Conservation (phyloP, 2,113 vertebrate genomes). For the Thomomys bottae region DNA sequence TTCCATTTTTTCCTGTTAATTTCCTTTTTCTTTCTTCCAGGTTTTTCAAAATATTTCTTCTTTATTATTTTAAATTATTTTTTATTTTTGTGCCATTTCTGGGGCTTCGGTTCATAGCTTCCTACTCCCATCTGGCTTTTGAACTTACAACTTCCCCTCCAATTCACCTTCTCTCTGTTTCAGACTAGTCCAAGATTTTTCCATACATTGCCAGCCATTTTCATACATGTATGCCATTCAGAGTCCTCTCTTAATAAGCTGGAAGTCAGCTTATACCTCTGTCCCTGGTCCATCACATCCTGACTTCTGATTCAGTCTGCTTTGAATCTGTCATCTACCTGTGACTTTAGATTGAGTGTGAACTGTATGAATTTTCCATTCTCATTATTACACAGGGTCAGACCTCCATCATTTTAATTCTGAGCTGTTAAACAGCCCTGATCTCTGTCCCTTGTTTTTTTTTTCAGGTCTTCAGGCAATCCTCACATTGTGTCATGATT, state of each 20-base stretch:
- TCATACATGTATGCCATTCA: accelerated
- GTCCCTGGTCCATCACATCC: not conserved
- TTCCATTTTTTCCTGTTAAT: not conserved
- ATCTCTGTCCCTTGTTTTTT: not conserved
- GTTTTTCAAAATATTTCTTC: not conserved
- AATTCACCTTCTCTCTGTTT: constrained; percentile 1
- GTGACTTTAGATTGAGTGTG: not conserved
- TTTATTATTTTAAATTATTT: not conserved
- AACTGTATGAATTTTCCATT: not conserved
- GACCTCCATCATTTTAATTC: not conserved
- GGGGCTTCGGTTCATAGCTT: too few species aligned
- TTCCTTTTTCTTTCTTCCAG: not conserved
- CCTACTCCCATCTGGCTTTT: too few species aligned
- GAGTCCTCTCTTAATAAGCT: not conserved
- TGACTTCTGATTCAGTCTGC: not conserved
- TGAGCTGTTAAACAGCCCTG: not conserved
- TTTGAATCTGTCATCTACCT: not conserved
- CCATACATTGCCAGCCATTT: not conserved
- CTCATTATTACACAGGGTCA: not conserved
- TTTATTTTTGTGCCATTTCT: too few species aligned
- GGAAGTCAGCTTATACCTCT: not conserved
- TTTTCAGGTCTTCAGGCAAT: not conserved
- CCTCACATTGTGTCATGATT: not conserved
- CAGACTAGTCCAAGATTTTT: not conserved
- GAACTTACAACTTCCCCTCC: not conserved